phyloP scores from a whole-genome alignment of 2,797 vertebrate genomes.

The Schizopygopsis malacanthus region DNA sequence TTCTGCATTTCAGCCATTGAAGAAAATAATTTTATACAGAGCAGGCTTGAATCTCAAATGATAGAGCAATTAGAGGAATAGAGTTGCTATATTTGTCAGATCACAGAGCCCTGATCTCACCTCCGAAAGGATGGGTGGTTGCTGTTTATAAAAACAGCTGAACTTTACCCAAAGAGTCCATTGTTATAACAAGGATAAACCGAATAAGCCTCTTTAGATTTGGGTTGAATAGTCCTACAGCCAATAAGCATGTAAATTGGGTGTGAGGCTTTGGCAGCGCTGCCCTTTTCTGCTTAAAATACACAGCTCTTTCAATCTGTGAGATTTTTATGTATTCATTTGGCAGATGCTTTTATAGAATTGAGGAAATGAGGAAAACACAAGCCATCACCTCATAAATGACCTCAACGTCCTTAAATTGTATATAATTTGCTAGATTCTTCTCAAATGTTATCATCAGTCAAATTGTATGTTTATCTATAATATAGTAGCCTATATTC shows the following conservation, averaged over 20 bases:
- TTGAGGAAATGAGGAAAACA: background rate
- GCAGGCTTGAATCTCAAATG: constrained; percentile 46
- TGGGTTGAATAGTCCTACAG: background rate
- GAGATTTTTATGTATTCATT: background rate
- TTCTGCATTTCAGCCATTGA: background rate
- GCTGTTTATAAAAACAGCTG: background rate
- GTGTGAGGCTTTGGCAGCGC: background rate
- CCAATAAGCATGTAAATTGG: constrained; percentile 1
- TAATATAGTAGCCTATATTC: background rate
- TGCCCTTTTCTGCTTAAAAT: constrained; percentile 5
- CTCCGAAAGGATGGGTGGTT: background rate
- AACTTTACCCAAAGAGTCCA: constrained; percentile 7
- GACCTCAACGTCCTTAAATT: too few species aligned
- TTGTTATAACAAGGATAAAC: background rate
- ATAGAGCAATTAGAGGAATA: constrained; percentile 52
- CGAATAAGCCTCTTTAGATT: background rate
- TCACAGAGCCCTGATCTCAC: constrained; percentile 1
- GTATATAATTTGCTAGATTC: background rate
- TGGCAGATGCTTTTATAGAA: background rate
- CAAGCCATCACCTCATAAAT: background rate
- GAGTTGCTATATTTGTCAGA: background rate
- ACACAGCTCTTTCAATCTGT: background rate
- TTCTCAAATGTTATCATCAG: background rate
- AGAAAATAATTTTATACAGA: constrained; percentile 46
- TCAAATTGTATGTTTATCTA: background rate